phyloP scores from a whole-genome alignment of 2,113 vertebrate genomes.

The Fulmarus glacialis region DNA sequence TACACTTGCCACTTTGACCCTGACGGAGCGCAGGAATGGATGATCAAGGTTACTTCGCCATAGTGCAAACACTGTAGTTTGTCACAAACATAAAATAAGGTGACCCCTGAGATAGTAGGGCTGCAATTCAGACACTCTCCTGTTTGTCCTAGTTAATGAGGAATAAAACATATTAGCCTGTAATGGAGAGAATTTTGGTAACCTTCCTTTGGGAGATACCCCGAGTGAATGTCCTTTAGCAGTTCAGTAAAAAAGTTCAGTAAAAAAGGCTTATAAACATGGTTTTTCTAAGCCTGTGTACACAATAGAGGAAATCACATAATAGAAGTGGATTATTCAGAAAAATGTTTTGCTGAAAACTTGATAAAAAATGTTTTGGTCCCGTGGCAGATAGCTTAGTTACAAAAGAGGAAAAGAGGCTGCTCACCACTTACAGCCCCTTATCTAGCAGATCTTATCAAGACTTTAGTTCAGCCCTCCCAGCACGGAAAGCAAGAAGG shows the following conservation, averaged over 20 bases:
- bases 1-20: constrained; percentile 25
- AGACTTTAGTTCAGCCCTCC: neutral
- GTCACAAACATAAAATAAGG: constrained; percentile 37
- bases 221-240: neutral
- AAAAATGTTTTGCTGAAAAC: constrained; percentile 35
- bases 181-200: constrained; percentile 33
- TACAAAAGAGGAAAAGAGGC: neutral
- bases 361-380: constrained; percentile 43
- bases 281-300: neutral
- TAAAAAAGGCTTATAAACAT: constrained; percentile 1
- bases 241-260: constrained; percentile 19
- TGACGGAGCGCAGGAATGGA: neutral
- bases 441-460: neutral
- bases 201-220: neutral
- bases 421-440: neutral
- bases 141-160: constrained; percentile 49
- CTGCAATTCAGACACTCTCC: constrained; percentile 14
- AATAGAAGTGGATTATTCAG: constrained; percentile 33
- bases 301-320: constrained; percentile 18
- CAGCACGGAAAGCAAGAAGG: neutral
- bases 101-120: neutral
- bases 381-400: constrained; percentile 12
- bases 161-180: constrained; percentile 30
- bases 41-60: constrained; percentile 14
- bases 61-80: constrained; percentile 31